Percentiles rank a stretch among this genome's conserved stretches.
Conservation (phyloP, 2,888 invertebrate genomes). For the Drosophila bunnanda region DNA sequence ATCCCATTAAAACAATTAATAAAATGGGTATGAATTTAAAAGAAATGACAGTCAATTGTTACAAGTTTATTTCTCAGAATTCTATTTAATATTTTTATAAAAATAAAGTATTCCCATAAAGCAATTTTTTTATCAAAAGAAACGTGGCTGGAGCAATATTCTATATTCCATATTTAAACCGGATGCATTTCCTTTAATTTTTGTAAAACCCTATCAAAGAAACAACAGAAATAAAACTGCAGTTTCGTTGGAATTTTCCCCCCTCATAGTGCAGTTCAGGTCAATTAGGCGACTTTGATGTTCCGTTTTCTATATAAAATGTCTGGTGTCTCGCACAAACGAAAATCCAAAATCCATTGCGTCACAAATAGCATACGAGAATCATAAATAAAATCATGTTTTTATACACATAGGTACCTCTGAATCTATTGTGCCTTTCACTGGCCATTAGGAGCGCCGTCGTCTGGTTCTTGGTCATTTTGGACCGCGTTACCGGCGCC, state of each 20-base stretch:
- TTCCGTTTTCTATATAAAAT: conserved; percentile 6
- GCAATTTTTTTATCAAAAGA: not conserved
- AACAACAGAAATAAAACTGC: not conserved
- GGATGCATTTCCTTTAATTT: conserved; percentile 10
- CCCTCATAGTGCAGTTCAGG: conserved; percentile 7
- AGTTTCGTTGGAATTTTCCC: conserved; percentile 26
- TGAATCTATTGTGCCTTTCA: conserved; percentile 53
- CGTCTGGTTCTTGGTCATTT: conserved; percentile 51
- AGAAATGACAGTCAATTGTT: not conserved
- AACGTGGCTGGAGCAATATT: conserved; percentile 1
- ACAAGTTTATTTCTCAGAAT: not conserved
- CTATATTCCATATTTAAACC: not conserved
- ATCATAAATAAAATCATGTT: conserved; percentile 30
- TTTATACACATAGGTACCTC: conserved; percentile 17
- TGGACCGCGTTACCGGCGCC: conserved; percentile 53
- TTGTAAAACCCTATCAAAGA: not conserved
- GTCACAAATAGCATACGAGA: conserved; percentile 15
- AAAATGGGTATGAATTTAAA: not conserved
- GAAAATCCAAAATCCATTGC: conserved; percentile 21
- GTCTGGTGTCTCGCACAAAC: conserved; percentile 7
- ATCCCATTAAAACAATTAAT: not conserved
- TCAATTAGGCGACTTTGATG: conserved; percentile 26
- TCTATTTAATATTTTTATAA: not conserved
- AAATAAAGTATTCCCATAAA: not conserved
- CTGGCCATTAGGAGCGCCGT: conserved; percentile 47